Conservation (phyloP, 2,797 vertebrate species). For the Centropyge bicolor region DNA sequence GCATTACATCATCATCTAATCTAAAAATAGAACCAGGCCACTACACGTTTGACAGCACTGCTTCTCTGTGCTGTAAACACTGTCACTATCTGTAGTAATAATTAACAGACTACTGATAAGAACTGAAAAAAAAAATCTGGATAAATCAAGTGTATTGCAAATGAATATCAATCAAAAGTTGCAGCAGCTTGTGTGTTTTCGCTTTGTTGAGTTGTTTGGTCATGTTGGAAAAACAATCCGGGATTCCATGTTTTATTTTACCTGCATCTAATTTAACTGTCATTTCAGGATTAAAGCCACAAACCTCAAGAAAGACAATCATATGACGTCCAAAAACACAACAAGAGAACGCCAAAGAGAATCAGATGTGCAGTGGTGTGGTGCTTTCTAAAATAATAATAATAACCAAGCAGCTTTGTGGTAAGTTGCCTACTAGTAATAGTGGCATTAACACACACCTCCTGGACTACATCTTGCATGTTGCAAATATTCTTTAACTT, state of each 20-base stretch:
- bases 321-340: neutral
- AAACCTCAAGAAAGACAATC: neutral
- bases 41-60: slow-evolving; percentile 39
- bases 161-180: neutral
- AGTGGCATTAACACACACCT: too few relatives aligned
- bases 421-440: neutral
- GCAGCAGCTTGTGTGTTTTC: neutral
- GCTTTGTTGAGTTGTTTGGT: neutral
- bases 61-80: slow-evolving; percentile 8
- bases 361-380: neutral
- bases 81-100: neutral
- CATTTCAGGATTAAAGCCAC: slow-evolving; percentile 10
- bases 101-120: neutral
- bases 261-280: slow-evolving; percentile 9
- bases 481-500: too few relatives aligned
- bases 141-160: neutral
- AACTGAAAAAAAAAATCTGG: neutral
- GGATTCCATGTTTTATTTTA: slow-evolving; percentile 1
- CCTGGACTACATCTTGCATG: too few relatives aligned
- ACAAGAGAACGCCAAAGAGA: neutral
- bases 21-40: slow-evolving; percentile 75
- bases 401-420: slow-evolving; percentile 3
- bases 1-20: slow-evolving; percentile 67
- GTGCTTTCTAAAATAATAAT: neutral
- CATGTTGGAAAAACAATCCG: neutral